Percentiles rank a stretch among this genome's conserved stretches.
phyloP scores from a whole-genome alignment of 2,888 invertebrate species.

The Stegophylla sp. region DNA sequence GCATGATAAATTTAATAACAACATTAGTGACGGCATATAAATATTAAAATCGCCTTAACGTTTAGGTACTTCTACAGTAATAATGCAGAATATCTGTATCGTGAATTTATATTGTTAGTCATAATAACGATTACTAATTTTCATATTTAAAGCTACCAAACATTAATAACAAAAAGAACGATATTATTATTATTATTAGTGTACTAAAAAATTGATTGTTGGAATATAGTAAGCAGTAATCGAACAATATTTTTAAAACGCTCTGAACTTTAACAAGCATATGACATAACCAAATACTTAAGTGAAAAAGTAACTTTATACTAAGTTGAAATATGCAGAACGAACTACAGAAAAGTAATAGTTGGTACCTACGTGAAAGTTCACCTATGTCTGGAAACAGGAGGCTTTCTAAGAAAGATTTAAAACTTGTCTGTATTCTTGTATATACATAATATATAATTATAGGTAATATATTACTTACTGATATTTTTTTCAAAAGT shows the following conservation, averaged over 20 bases:
- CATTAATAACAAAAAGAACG: too few species aligned
- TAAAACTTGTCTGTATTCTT: conserved; percentile 18
- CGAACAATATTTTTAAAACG: neutral
- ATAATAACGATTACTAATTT: neutral
- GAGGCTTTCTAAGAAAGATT: neutral
- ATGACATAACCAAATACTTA: neutral
- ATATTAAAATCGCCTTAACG: neutral
- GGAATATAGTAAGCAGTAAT: neutral
- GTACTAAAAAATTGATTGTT: neutral
- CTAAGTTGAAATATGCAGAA: conserved; percentile 46
- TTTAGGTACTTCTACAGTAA: neutral
- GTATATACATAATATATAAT: conserved; percentile 9
- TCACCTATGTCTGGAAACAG: neutral
- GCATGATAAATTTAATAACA: neutral
- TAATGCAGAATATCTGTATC: too few species aligned
- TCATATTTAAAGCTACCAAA: too few species aligned
- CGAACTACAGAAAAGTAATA: conserved; percentile 38
- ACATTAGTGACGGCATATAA: neutral
- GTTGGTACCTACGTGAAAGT: conserved; percentile 7
- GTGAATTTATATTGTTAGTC: neutral
- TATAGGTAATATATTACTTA: neutral
- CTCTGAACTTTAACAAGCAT: conserved; percentile 15
- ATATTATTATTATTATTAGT: neutral
- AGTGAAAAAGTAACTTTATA: conserved; percentile 27
- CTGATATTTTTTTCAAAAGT: conserved; percentile 11